phyloP scores from a whole-genome alignment of 2,888 invertebrate species.

The Drosophila acutilabella region DNA sequence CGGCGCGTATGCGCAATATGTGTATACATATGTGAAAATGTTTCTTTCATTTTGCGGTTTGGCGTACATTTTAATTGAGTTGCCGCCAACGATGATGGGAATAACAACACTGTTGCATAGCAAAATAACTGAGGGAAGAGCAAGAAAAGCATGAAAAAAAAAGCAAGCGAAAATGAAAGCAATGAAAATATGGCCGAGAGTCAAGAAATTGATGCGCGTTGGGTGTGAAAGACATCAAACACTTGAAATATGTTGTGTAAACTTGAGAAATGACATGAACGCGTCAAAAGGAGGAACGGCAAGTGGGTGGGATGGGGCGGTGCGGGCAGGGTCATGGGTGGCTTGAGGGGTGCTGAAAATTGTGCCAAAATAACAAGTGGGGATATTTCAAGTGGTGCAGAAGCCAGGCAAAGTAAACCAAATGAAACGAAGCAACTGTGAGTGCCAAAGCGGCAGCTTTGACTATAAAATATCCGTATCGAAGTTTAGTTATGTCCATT shows the following conservation, averaged over 20 bases:
- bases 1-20: slow-evolving; percentile 70
- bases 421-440: slow-evolving; percentile 35
- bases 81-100: slow-evolving; percentile 22
- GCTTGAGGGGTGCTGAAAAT: background rate
- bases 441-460: background rate
- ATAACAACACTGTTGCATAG: slow-evolving; percentile 4
- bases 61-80: slow-evolving; percentile 73
- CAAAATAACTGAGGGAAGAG: background rate
- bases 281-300: slow-evolving; percentile 14
- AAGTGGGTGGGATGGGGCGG: background rate
- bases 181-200: slow-evolving; percentile 34
- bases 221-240: slow-evolving; percentile 76
- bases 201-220: slow-evolving; percentile 73
- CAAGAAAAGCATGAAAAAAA: background rate
- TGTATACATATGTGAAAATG: slow-evolving; percentile 40
- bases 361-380: slow-evolving; percentile 7
- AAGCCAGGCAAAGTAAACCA: slow-evolving; percentile 62
- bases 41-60: slow-evolving; percentile 40
- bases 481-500: background rate
- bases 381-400: slow-evolving; percentile 27
- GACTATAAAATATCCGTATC: background rate
- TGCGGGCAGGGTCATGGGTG: background rate
- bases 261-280: slow-evolving; percentile 76
- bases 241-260: slow-evolving; percentile 79
- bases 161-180: background rate